Base-by-base conservation (phyloP, 2,113 vertebrate genomes). In the Tenebrosternarchus preto region DNA sequence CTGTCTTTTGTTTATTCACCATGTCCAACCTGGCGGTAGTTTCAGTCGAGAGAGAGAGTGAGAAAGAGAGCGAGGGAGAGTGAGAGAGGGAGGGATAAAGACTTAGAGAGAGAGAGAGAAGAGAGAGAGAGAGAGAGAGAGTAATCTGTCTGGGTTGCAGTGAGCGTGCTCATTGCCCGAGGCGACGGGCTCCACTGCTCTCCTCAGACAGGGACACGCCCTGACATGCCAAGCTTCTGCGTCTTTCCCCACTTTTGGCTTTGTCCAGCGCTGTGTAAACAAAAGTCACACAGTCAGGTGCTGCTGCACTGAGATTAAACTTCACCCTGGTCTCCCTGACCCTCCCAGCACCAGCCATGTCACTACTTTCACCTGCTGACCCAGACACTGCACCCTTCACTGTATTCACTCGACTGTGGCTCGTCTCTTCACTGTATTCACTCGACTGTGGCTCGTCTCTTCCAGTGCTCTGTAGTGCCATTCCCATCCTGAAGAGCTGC, bases 251-350 rank as follows among this genome's bases (percentile, higher is more conserved):
- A 11, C 60, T 68, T 61, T 11, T 66, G 33, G 36, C 77, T 86
- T 85, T 84, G 84, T 84, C 83, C 86, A 24, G 70, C n/a, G 24
- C 80, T 72, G 68, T 82, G 69, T 81, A 86, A 84, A 87, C 83
- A 87, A 68, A 73, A 50, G 39, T 55, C 43, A 25, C 53, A 77
- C 78, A 68, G 27, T 83, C 78, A 72, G 77, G 61, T 73, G 73
- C 66, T 67, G 39, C 67, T 64, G 9, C 24, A 19, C 78, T 11
- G 74, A 80, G 73, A 60, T 72, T 22, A 83, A 25, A 80, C 70
- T 43, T 53, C 24, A 72, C 71, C 27, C 17, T 56, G 39, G 17
- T 55, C 50, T 29, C 31, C 56, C 72, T 60, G 60, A 43, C 60
- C 11, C 31, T 43, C 43, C 78, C 63, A 25, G 3, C 61, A 0